Base-by-base conservation (phyloP, 2,113 vertebrate species). In the Lophius piscatorius region DNA sequence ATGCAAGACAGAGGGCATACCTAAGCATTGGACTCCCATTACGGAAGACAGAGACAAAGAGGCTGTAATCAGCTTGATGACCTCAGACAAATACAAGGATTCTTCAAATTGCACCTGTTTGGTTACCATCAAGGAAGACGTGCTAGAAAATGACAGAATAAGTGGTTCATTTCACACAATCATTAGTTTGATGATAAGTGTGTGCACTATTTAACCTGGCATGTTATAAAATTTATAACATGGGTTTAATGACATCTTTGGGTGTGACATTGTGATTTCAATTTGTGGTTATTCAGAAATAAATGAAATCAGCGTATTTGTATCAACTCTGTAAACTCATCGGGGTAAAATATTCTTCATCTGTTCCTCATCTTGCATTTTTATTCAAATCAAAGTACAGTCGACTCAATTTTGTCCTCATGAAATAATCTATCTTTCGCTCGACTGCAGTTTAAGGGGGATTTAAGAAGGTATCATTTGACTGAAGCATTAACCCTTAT, bases 271-370 rank as follows among this genome's bases (percentile, higher is more conserved):
- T n/a, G n/a, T n/a, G n/a, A n/a, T n/a, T n/a, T n/a, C n/a, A n/a
- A n/a, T n/a, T n/a, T n/a, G n/a, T n/a, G n/a, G n/a, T n/a, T n/a
- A n/a, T n/a, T n/a, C n/a, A n/a, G n/a, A n/a, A n/a, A n/a, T n/a
- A n/a, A n/a, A n/a, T n/a, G n/a, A n/a, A n/a, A n/a, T n/a, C n/a
- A n/a, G n/a, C n/a, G n/a, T n/a, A n/a, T n/a, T n/a, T n/a, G n/a
- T n/a, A n/a, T 48, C 26, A 46, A 4, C 23, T 41, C 20, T 23
- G 21, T 31, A 33, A 81, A 89, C 58, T 40, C 31, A n/a, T n/a
- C n/a, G n/a, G n/a, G n/a, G n/a, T n/a, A n/a, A 71, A 83, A 88
- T 83, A 86, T 82, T 84, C 80, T 55, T 59, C 63, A 48, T 70
- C 55, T 72, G 40, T 40, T 78, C 46, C 17, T 63, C 63, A 9